Evolutionary conservation across 1,140 invertebrate species (phyloP).

Genomic region (Conus betulinus): DNA sequence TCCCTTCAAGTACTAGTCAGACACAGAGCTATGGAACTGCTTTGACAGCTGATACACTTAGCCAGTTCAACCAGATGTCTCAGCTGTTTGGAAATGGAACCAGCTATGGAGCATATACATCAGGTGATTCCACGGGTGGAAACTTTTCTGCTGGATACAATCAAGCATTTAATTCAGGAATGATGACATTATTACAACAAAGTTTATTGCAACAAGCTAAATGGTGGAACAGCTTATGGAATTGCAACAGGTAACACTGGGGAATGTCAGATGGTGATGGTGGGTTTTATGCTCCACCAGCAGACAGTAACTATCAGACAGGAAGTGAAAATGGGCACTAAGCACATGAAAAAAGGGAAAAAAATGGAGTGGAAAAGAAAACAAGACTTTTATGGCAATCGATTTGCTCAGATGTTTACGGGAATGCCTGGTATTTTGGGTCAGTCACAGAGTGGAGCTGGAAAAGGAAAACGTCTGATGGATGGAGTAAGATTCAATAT

Average conservation of each 20-base stretch:
- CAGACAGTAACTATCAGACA: background rate
- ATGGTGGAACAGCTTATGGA: background rate
- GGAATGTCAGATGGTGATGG: slow-evolving; percentile 28
- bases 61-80: background rate
- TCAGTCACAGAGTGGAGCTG: background rate
- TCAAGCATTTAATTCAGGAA: slow-evolving; percentile 4
- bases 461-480: background rate
- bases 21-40: background rate
- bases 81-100: slow-evolving; percentile 10
- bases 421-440: slow-evolving; percentile 9
- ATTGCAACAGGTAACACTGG: slow-evolving; percentile 11
- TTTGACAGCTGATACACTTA: background rate
- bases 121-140: background rate
- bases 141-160: background rate
- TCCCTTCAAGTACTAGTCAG: background rate
- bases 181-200: slow-evolving; percentile 16
- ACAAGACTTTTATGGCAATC: slow-evolving; percentile 26
- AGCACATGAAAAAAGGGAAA: background rate
- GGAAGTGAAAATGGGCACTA: background rate
- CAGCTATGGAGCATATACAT: background rate
- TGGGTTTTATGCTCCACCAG: slow-evolving; percentile 20
- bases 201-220: background rate
- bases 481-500: slow-evolving; percentile 22
- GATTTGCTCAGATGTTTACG: slow-evolving; percentile 20
- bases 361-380: slow-evolving; percentile 29